Evolutionary conservation across 2,797 vertebrate genomes (phyloP).

Genomic region (Lophius americanus): DNA sequence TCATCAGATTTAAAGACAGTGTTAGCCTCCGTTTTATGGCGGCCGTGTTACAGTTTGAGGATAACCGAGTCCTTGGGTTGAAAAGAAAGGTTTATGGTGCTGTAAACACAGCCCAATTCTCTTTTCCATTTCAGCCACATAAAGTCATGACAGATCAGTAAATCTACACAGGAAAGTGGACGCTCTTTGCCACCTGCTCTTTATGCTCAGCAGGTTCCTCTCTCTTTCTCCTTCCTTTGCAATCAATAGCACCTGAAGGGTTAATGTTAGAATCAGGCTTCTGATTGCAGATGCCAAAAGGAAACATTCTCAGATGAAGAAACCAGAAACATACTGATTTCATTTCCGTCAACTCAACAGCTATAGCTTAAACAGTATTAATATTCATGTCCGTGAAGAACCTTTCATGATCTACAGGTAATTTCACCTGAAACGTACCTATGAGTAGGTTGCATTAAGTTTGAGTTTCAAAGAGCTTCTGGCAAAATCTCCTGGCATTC

Average conservation of each 20-base stretch:
- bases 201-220: slow-evolving; percentile 44
- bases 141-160: slow-evolving; percentile 83
- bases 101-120: slow-evolving; percentile 85
- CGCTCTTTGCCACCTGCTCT: slow-evolving; percentile 51
- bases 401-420: neutral
- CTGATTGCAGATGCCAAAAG: slow-evolving; percentile 14
- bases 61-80: slow-evolving; percentile 83
- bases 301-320: slow-evolving; percentile 8
- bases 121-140: slow-evolving; percentile 84
- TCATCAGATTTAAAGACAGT: slow-evolving; percentile 80
- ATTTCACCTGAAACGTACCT: too few species aligned
- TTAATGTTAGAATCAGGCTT: slow-evolving; percentile 35
- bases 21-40: slow-evolving; percentile 75
- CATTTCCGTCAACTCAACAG: neutral
- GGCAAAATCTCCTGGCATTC: too few species aligned
- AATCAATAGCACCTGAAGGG: slow-evolving; percentile 46
- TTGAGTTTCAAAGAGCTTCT: too few species aligned
- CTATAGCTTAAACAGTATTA: neutral
- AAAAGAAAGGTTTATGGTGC: slow-evolving; percentile 84
- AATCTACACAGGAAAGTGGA: slow-evolving; percentile 73
- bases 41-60: slow-evolving; percentile 72
- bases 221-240: slow-evolving; percentile 25
- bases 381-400: neutral
- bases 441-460: too few species aligned
- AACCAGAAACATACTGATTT: slow-evolving; percentile 11